Evolutionary conservation across 2,797 vertebrate species (phyloP), one percentile per base, ranked within the genome.

Genomic region (Florisuga fusca): DNA sequence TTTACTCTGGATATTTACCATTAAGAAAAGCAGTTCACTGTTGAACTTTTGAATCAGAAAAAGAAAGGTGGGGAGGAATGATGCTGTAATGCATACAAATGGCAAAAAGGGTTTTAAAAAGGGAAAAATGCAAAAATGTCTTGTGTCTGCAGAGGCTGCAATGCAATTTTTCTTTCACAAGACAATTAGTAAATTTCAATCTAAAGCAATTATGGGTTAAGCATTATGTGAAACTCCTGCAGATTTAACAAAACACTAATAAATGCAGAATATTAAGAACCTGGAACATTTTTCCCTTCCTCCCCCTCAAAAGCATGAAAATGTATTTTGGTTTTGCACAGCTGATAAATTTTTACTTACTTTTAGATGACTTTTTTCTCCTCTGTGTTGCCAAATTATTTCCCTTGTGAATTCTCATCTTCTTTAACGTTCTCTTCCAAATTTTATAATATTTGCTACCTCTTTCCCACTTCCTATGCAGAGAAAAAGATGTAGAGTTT

Each of bases 241-340:
- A 75, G 64, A 64, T 92, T 72, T 77, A 79, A 68, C 45, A 81
- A 50, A 87, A 83, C 62, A 51, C n/a, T 77, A 89, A 69, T 87
- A 78, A 83, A 87, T 48, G 34, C 51, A 59, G 78, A 91, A 48
- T 92, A 75, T 23, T 1, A 74, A 61, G 64, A 68, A 83, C 46
- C 45, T 89, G 53, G 61, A 85, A 57, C 36, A 38, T 72, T 92
- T 18, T 93, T 69, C 31, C 27, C 27, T 81, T 82, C 29, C 26
- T 45, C 20, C 17, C 27, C 41, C 75, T 80, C 57, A 76, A 69
- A 87, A 62, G 18, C 43, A 63, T 81, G 43, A 69, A 93, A 79
- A 62, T 61, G 1, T 87, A 4, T 80, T 91, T 90, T 72, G 17
- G 5, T 80, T 87, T 87, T 66, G n/a, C 43, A 66, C 53, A 75